Percentiles rank a stretch among this genome's conserved stretches.
phyloP scores from a whole-genome alignment of 1,140 invertebrate genomes.

The Hyles euphorbiae region DNA sequence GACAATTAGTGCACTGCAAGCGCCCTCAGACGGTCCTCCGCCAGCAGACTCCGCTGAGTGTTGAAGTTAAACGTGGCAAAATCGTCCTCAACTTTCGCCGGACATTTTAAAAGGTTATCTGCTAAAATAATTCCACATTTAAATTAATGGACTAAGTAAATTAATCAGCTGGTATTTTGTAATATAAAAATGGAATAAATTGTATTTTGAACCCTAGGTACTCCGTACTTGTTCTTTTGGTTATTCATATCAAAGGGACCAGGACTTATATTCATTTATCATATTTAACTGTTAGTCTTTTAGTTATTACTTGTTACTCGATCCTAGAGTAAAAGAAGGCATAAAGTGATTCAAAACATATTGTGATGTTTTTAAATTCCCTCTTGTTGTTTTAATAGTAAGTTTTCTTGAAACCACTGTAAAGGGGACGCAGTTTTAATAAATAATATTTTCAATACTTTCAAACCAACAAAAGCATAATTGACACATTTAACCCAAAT shows the following conservation, averaged over 20 bases:
- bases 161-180: neutral
- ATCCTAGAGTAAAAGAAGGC: too few species aligned
- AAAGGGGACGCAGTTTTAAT: too few species aligned
- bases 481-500: too few species aligned
- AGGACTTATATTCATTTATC: too few species aligned
- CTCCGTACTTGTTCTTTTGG: too few species aligned
- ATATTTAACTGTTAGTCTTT: too few species aligned
- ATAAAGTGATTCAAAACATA: neutral
- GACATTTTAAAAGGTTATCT: slow-evolving; percentile 12
- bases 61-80: slow-evolving; percentile 41
- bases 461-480: too few species aligned
- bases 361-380: neutral
- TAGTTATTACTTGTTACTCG: too few species aligned
- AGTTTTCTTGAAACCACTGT: neutral
- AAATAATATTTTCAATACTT: too few species aligned
- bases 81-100: slow-evolving; percentile 23
- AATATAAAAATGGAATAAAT: too few species aligned
- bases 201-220: too few species aligned
- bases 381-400: neutral
- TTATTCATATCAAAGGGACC: too few species aligned
- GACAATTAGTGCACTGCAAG: slow-evolving; percentile 51
- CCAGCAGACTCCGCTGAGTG: slow-evolving; percentile 30
- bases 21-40: slow-evolving; percentile 47
- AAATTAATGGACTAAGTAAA: neutral
- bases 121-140: slow-evolving; percentile 1